phyloP scores from a whole-genome alignment of 2,888 invertebrate species.

The Monoplex corrugatus region DNA sequence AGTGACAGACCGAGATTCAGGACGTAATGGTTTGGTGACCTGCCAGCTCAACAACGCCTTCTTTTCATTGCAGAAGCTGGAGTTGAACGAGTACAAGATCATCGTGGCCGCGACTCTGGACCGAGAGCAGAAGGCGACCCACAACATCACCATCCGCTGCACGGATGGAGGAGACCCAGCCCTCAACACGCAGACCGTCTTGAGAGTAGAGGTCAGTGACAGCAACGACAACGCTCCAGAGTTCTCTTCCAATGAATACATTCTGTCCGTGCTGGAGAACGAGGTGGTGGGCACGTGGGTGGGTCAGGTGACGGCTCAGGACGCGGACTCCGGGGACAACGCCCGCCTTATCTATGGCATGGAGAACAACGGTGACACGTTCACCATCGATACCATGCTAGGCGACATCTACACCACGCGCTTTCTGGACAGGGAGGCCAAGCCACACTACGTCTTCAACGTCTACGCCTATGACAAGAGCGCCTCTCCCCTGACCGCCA shows the following conservation, averaged over 20 bases:
- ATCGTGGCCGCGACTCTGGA: conserved; percentile 55
- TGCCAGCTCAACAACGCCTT: conserved; percentile 52
- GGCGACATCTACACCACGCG: conserved; percentile 57
- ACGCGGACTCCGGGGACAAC: conserved; percentile 55
- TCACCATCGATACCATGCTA: conserved; percentile 56
- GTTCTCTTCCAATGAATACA: conserved; percentile 53
- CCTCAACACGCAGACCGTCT: conserved; percentile 47
- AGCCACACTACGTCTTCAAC: conserved; percentile 50
- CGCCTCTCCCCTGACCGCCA: conserved; percentile 52
- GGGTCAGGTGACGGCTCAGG: conserved; percentile 55
- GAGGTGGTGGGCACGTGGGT: conserved; percentile 54
- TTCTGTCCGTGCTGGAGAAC: conserved; percentile 57
- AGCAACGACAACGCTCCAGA: conserved; percentile 58
- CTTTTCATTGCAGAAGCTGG: conserved; percentile 54
- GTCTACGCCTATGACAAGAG: conserved; percentile 57
- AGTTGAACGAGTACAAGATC: conserved; percentile 55
- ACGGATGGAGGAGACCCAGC: conserved; percentile 56
- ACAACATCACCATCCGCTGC: conserved; percentile 54
- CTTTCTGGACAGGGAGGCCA: conserved; percentile 56
- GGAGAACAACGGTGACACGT: conserved; percentile 45
- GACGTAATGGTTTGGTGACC: conserved; percentile 56
- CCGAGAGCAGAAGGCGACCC: conserved; percentile 50
- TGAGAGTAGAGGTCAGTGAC: conserved; percentile 56
- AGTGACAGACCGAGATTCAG: conserved; percentile 56
- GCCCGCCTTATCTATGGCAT: conserved; percentile 56